Conservation (phyloP, 2,797 vertebrate species). For the Manis pentadactyla region DNA sequence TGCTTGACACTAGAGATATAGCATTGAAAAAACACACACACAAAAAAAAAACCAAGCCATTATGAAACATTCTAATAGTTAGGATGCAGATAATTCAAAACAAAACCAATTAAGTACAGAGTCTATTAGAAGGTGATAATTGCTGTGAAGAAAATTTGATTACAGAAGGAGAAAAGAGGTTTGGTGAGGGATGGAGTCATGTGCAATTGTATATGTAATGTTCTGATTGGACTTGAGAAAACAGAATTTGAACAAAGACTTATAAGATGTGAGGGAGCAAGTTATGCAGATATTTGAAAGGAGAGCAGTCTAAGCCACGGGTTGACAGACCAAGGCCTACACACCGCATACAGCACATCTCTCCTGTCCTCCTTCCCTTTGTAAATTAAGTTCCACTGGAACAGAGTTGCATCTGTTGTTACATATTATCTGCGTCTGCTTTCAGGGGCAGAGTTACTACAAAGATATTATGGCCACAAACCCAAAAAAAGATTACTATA, state of each 20-base stretch:
- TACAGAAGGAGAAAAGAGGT: not conserved
- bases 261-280: not conserved
- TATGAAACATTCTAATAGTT: not conserved
- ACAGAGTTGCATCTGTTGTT: not conserved
- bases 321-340: not conserved
- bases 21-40: not conserved
- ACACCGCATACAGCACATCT: too few relatives aligned
- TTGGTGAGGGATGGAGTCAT: not conserved
- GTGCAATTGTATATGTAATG: not conserved
- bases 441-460: not conserved
- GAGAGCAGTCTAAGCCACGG: not conserved
- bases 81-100: not conserved
- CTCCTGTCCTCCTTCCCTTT: not conserved
- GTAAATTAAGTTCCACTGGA: not conserved
- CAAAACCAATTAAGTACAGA: not conserved
- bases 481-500: not conserved
- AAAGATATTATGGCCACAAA: not conserved
- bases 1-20: not conserved
- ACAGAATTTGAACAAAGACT: not conserved
- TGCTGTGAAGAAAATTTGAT: not conserved
- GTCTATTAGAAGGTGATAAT: not conserved
- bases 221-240: not conserved
- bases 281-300: not conserved
- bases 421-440: not conserved
- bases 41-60: not conserved